These are phyloP conservation scores for Bryconaethiops microstoma DNA, from an alignment of 2,797 vertebrate genomes.

Conservation along the genomic window DNA sequence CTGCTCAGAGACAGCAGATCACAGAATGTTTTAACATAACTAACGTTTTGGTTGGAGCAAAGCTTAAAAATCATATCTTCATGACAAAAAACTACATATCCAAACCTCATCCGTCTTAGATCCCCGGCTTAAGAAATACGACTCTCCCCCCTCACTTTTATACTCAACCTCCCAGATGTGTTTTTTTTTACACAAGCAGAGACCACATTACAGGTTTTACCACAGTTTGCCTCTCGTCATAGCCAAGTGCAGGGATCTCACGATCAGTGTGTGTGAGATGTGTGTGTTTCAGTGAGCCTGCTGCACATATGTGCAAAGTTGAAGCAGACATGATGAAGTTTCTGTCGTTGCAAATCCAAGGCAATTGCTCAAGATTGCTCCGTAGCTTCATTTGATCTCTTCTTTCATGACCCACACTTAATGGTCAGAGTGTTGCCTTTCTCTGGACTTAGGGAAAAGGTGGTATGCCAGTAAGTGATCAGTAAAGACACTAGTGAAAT, in stretches of 20 bases:
- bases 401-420: constrained; percentile 14
- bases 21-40: constrained; percentile 42
- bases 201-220: constrained; percentile 71
- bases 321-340: constrained; percentile 8
- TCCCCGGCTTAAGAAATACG: constrained; percentile 40
- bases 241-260: constrained; percentile 61
- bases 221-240: constrained; percentile 73
- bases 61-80: constrained; percentile 35
- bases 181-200: constrained; percentile 58
- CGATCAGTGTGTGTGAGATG: constrained; percentile 19
- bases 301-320: constrained; percentile 40
- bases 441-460: background rate
- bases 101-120: constrained; percentile 41
- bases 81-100: constrained; percentile 45
- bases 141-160: constrained; percentile 10
- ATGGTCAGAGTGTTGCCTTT: background rate
- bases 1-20: constrained; percentile 41
- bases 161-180: constrained; percentile 39
- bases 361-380: background rate
- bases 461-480: constrained; percentile 26
- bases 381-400: constrained; percentile 14
- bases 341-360: constrained; percentile 21
- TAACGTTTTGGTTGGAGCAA: constrained; percentile 21
- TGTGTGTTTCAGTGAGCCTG: constrained; percentile 47
- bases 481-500: no score